Percentiles rank a stretch among this genome's conserved stretches.
Evolutionary conservation across 2,113 vertebrate genomes (phyloP).

Genomic region (Corapipo altera): DNA sequence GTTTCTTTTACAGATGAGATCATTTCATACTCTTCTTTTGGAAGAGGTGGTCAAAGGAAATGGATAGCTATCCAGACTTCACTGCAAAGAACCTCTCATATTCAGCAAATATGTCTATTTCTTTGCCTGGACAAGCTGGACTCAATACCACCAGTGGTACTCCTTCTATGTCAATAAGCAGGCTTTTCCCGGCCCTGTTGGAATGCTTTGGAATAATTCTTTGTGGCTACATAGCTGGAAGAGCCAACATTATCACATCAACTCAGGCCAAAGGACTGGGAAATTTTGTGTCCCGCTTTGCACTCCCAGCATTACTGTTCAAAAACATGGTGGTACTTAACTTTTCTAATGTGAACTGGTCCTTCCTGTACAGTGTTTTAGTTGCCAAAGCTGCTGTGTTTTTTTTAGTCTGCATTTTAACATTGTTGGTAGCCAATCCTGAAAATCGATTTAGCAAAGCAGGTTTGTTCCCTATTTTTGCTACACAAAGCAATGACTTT

Average conservation of each 20-base stretch:
- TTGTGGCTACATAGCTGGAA: conserved; percentile 93
- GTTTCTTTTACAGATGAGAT: conserved; percentile 63
- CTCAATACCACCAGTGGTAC: conserved; percentile 56
- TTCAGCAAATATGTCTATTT: conserved; percentile 60
- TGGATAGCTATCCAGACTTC: conserved; percentile 67
- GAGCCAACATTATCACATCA: conserved; percentile 88
- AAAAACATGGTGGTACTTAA: conserved; percentile 98
- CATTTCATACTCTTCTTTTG: conserved; percentile 12
- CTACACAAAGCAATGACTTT: conserved; percentile 99
- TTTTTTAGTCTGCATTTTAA: conserved; percentile 85
- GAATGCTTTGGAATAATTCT: conserved; percentile 97
- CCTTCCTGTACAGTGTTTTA: conserved; percentile 92
- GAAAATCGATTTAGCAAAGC: conserved; percentile 90
- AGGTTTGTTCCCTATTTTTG: conserved; percentile 96
- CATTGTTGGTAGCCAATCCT: conserved; percentile 86
- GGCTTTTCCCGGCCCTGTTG: conserved; percentile 91
- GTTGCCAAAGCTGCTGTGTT: conserved; percentile 93
- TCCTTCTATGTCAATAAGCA: conserved; percentile 90
- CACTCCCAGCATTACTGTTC: conserved; percentile 92
- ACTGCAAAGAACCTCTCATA: conserved; percentile 55
- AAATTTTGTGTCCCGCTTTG: conserved; percentile 96
- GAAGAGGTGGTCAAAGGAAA: conserved; percentile 62
- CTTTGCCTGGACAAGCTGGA: conserved; percentile 32
- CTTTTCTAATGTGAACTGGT: conserved; percentile 93
- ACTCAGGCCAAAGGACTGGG: conserved; percentile 93